Evolutionary conservation across 2,888 invertebrate species (phyloP).

Genomic region (Lasioglossum oenotherae): DNA sequence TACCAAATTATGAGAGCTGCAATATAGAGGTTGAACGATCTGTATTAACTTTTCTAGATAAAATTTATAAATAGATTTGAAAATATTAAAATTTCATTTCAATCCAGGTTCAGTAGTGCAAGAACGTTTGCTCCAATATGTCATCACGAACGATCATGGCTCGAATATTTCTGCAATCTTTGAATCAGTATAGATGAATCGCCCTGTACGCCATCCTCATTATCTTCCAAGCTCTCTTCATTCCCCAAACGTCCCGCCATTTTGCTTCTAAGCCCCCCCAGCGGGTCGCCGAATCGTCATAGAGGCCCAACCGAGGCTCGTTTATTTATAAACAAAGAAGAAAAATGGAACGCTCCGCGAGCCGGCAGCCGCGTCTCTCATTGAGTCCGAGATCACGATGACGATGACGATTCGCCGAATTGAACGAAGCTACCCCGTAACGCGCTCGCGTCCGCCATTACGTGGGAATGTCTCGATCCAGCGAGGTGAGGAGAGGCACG

Average conservation of each 20-base stretch:
- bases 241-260: constrained; percentile 13
- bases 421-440: constrained; percentile 35
- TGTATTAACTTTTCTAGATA: not conserved
- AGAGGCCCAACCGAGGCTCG: constrained; percentile 52
- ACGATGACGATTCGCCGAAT: constrained; percentile 61
- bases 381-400: constrained; percentile 54
- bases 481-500: constrained; percentile 1
- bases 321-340: constrained; percentile 79
- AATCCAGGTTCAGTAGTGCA: not conserved
- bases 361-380: constrained; percentile 32
- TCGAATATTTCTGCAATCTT: not conserved
- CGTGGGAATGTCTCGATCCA: not conserved
- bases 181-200: not conserved
- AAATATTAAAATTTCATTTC: not conserved
- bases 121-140: not conserved
- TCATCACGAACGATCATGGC: not conserved
- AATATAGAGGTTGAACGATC: not conserved
- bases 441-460: not conserved
- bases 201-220: constrained; percentile 8
- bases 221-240: not conserved
- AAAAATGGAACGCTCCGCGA: constrained; percentile 69
- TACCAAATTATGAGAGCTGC: not conserved
- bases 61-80: not conserved
- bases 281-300: constrained; percentile 32
- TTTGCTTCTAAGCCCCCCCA: constrained; percentile 20